Conservation (phyloP, 2,113 vertebrate genomes). For the Anser cygnoides region DNA sequence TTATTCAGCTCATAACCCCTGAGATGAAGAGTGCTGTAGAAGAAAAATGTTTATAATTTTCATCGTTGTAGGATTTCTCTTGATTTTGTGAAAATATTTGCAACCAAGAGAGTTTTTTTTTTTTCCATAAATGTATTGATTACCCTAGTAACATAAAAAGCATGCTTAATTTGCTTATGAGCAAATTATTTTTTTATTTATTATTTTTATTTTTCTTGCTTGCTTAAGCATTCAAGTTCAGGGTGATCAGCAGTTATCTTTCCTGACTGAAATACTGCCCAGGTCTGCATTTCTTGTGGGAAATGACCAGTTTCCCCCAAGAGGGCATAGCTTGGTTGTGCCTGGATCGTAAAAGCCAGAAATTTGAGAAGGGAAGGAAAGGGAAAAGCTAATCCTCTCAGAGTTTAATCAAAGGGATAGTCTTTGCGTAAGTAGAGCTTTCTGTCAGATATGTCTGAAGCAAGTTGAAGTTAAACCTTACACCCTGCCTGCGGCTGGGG, state of each 20-base stretch:
- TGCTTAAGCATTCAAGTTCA: background rate
- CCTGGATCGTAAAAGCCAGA: background rate
- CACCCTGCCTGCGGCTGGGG: background rate
- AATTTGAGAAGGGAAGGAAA: background rate
- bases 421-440: background rate
- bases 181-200: too few species aligned
- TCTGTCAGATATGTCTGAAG: background rate
- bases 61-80: background rate
- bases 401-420: background rate
- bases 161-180: background rate
- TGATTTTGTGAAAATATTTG: background rate
- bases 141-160: background rate
- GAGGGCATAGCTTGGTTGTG: background rate
- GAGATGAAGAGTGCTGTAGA: background rate
- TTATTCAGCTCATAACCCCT: background rate
- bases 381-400: background rate
- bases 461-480: background rate
- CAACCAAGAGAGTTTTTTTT: background rate
- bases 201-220: background rate
- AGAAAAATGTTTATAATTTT: background rate
- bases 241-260: background rate
- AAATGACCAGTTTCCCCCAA: background rate
- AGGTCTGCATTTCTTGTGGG: background rate
- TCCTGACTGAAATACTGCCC: background rate
- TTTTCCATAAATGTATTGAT: background rate